These are phyloP conservation scores for Gymnarchus niloticus DNA, from an alignment of 2,113 vertebrate genomes.

Conservation along the genomic window DNA sequence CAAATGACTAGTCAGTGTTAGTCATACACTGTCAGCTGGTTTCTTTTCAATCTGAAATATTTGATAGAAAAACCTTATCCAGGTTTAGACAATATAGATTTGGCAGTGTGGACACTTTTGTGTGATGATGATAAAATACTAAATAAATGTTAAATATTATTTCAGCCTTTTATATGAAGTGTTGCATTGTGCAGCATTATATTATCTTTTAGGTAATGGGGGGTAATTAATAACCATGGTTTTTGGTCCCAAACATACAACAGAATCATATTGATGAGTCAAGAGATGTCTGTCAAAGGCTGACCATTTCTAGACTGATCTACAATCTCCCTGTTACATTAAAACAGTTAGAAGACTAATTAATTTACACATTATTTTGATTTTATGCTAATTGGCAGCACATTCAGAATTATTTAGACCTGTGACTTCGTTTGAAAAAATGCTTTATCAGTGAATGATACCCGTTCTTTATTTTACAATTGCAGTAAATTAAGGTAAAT, in stretches of 20 bases:
- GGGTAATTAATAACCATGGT: background rate
- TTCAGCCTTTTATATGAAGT: background rate
- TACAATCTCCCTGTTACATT: background rate
- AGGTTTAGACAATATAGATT: background rate
- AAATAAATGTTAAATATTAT: no score
- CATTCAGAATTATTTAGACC: background rate
- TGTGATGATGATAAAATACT: no score
- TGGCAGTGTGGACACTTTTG: background rate
- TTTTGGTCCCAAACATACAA: background rate
- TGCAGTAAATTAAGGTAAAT: background rate
- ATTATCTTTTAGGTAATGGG: background rate
- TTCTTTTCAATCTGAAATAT: background rate
- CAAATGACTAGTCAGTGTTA: background rate
- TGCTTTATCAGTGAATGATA: background rate
- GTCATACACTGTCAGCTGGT: background rate
- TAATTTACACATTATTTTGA: background rate
- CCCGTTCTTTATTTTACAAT: background rate
- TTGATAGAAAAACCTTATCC: background rate
- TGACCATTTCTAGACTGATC: no score
- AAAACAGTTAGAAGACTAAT: background rate
- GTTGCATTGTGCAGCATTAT: background rate
- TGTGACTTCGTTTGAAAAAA: background rate
- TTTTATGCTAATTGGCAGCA: background rate
- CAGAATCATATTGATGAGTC: background rate
- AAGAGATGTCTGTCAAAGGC: background rate